A percentile compares a stretch with the other conserved stretches of the same genome.
Evolutionary conservation across 2,888 invertebrate genomes (phyloP).

Genomic region (Antheraea assamensis): DNA sequence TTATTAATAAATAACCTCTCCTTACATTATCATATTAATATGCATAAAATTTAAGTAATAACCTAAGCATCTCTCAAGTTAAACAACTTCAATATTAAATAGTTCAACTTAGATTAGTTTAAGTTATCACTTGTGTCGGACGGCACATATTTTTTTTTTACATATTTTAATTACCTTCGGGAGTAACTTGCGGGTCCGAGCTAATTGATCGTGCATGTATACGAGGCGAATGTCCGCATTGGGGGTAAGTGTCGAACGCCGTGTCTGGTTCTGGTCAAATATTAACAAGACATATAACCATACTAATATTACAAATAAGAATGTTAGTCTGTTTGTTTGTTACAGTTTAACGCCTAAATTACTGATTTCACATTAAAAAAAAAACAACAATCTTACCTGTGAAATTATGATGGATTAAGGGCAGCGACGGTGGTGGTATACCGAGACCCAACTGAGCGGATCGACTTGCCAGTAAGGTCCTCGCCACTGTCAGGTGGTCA

Average conservation of each 20-base stretch:
- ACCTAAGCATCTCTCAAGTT: no score
- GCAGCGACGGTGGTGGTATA: conserved; percentile 85
- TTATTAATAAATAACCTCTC: no score
- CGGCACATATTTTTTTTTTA: no score
- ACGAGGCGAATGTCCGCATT: conserved; percentile 69
- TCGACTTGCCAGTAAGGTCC: conserved; percentile 90
- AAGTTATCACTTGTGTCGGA: no score
- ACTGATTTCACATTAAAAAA: background rate
- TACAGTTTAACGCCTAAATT: background rate
- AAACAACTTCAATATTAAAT: no score
- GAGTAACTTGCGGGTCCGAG: conserved; percentile 72
- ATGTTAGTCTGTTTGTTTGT: background rate
- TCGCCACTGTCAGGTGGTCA: conserved; percentile 94
- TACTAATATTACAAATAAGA: background rate
- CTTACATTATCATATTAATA: no score
- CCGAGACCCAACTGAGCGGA: conserved; percentile 89
- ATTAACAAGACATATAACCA: background rate
- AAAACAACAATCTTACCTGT: conserved; percentile 80
- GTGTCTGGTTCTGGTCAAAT: conserved; percentile 84
- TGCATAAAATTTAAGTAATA: no score
- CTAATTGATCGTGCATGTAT: conserved; percentile 64
- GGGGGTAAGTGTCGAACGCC: conserved; percentile 86
- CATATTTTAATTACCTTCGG: conserved; percentile 59
- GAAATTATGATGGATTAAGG: conserved; percentile 89
- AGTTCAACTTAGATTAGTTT: no score